Evolutionary conservation across 2,888 invertebrate genomes (phyloP), one percentile per base, ranked within the genome.

Genomic region (Hyppa rectilinea): DNA sequence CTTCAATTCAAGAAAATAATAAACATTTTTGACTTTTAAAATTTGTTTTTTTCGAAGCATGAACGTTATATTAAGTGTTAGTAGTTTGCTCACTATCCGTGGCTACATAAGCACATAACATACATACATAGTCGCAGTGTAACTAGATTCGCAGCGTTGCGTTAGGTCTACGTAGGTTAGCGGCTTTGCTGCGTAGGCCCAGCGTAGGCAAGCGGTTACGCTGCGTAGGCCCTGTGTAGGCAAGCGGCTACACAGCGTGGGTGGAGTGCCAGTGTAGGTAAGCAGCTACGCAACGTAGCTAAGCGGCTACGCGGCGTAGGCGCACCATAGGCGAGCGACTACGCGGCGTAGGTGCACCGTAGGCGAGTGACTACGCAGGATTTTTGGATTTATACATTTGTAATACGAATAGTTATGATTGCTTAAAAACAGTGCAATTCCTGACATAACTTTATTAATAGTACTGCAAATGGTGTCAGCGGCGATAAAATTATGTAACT

Each of bases 401-500:
- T 36, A 31, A 20, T 14, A 63, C 23, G 2, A 29, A 73, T 20
- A 26, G 47, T 40, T 52, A 61, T 55, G n/a, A 50, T 23, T 63
- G 36, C 43, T 53, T 49, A 71, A 77, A 66, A 64, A 66, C 71
- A 63, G 34, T 49, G 43, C 43, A 47, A n/a, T 20, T 59, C 55
- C 64, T 66, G 71, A 75, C 38, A 61, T 64, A 58, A 65, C 43
- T 69, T 60, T 71, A 61, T 64, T 61, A 59, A 71, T 63, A 72
- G 43, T 74, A 43, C n/a, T n/a, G n/a, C 47, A 68, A 81, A 80
- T 74, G 64, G 74, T 88, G 88, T 87, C 88, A 88, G 71, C 73
- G 69, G 71, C 66, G 87, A 87, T 88, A 88, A 75, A 82, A 69
- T 89, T 89, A 88, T 87, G 75, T 89, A 88, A 90, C 83, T 84